Evolutionary conservation across 2,113 vertebrate species (phyloP), one percentile per base, ranked within the genome.

Genomic region (Gallinago undulata): DNA sequence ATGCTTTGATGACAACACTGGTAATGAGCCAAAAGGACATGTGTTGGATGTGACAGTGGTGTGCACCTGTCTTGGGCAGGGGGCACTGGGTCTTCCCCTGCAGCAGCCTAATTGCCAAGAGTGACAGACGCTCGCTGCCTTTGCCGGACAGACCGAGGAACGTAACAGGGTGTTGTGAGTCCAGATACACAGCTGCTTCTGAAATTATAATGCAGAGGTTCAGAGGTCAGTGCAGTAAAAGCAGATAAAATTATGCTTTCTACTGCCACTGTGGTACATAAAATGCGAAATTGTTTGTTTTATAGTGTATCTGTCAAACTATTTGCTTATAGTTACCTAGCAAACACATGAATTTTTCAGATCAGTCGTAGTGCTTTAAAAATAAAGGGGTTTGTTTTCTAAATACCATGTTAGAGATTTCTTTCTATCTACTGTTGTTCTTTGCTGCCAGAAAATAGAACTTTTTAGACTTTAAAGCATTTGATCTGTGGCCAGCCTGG

Each of bases 171-270:
- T 83, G 67, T 30, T 73, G 68, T 33, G 88, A 94, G 84, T 89
- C 89, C 60, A 53, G 93, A 90, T 33, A 80, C 92, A 94, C 95
- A 98, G 94, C 96, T 97, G 97, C 93, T 97, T 91, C 94, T 96
- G 82, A 64, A 75, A 90, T 96, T 91, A 89, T 96, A 83, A 88
- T 83, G 78, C 86, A 41, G 5, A 48, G 79, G 88, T 92, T 91
- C 97, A 96, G 90, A 80, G 95, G 96, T 96, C 94, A 87, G 66
- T 37, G 74, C 79, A 95, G 94, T 89, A 93, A 96, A 95, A 97
- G 92, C 93, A 97, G 95, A 90, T 90, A 86, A 96, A 97, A 80
- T 95, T 92, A 91, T 95, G 85, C 83, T 94, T 88, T 89, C 88
- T 84, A 22, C 88, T 48, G 60, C 87, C 81, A 73, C 77, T n/a